Base-by-base conservation (phyloP, 2,113 vertebrate genomes). In the Mirounga angustirostris region DNA sequence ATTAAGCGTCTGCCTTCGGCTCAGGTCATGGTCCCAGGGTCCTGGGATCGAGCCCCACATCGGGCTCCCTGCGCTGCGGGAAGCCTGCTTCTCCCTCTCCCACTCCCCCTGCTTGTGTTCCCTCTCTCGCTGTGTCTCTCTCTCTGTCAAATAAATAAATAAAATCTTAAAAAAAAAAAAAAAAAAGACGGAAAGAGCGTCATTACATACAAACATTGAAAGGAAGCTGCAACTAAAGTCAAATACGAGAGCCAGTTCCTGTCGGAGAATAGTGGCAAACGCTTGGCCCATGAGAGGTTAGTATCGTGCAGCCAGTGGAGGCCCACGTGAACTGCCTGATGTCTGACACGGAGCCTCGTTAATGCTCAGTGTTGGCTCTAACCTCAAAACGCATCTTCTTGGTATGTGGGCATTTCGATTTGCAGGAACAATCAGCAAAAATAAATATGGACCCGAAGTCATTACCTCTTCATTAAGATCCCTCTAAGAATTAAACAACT, bases 251-350 rank as follows among this genome's bases (percentile, higher is more conserved):
- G 50, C 22, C 46, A 43, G 3, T 13, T 56, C 91, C 30, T 54
- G 18, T 14, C 33, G 50, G 52, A 65, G 7, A 8, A 50, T 0
- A 28, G 22, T 7, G 78, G 69, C 8, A 2, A 50, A 26, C 7
- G 6, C 69, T 61, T 12, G 11, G 59, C 40, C 36, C 26, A 1
- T 0, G 6, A 9, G 36, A 16, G n/a, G 82, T 16, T 65, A 54
- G 16, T 0, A 7, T 2, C 30, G 36, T 63, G 18, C 22, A 61
- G 76, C 24, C 76, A 6, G n/a, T 12, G 19, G 22, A 22, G 28
- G 69, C 0, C 16, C 33, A 7, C 0, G 8, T 10, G 4, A 73
- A 54, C 28, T 30, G 12, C 58, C 36, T 2, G 8, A 22, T 2
- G 8, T 40, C 26, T 14, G 24, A 54, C 89, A 30, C 8, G 10